Evolutionary conservation across 1,140 invertebrate genomes (phyloP).

Genomic region (Trichonephila clavata): DNA sequence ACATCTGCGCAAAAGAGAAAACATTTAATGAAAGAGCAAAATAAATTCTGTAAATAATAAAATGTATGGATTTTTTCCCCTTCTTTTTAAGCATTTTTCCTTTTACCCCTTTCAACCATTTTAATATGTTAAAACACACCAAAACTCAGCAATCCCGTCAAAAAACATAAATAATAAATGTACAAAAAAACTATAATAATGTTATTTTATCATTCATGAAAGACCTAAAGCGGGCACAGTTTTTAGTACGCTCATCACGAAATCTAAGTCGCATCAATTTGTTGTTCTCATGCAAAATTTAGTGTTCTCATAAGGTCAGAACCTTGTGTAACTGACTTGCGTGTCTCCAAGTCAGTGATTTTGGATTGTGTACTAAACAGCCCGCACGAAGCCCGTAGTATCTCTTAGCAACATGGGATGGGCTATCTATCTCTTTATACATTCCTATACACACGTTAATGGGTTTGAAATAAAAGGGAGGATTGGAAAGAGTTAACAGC

Average conservation of each 20-base stretch:
- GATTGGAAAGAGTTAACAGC: background rate
- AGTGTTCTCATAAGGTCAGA: conserved; percentile 26
- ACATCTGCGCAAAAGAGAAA: no score
- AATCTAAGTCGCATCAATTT: conserved; percentile 41
- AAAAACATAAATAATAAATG: no score
- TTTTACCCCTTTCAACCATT: background rate
- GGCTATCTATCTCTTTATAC: conserved; percentile 1
- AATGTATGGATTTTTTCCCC: no score
- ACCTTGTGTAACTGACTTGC: conserved; percentile 40
- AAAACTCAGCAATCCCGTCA: background rate
- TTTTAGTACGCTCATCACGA: conserved; percentile 20
- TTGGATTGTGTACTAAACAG: conserved; percentile 25
- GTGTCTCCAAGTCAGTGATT: background rate
- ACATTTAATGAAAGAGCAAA: no score
- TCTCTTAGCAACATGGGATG: conserved; percentile 33
- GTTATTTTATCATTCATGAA: background rate
- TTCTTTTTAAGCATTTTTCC: background rate
- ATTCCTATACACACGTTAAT: conserved; percentile 21
- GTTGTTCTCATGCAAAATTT: conserved; percentile 26
- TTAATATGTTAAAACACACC: background rate
- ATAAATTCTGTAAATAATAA: no score
- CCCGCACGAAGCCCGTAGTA: background rate
- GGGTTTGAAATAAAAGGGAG: background rate
- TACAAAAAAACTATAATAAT: background rate
- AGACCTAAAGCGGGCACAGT: background rate